Evolutionary conservation across 2,797 vertebrate genomes (phyloP), one percentile per base, ranked within the genome.

Genomic region (Spatula versicolor): DNA sequence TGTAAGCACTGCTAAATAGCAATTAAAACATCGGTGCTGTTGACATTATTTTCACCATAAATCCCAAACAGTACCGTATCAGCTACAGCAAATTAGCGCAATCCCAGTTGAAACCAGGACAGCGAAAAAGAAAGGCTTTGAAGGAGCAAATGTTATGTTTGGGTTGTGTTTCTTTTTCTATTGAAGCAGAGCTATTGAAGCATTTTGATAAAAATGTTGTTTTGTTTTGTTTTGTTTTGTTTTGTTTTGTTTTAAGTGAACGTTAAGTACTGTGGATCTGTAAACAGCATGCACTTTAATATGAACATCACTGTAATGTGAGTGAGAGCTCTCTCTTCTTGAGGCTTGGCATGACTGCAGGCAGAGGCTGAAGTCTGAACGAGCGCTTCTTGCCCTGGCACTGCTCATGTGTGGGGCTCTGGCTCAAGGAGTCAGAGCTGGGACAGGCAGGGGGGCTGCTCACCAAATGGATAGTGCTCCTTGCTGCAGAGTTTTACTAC

Each of bases 361-460:
- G 25, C n/a, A 21, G 3, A 22, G 23, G 20, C 35, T 8, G 37
- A 37, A 71, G 58, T 21, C 41, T 37, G 26, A 31, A 9, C 0
- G 1, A 39, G 35, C 12, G 0, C 10, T 14, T 6, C 17, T 31
- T 59, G 16, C 28, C 37, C 39, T 13, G 12, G 46, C 11, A 58
- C 31, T 2, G 3, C 4, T n/a, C 19, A 9, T 33, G 9, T 0
- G 9, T 2, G 2, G 0, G 4, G 12, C 30, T 62, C 22, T 13
- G 15, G 2, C 16, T 11, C 7, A 4, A 22, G 22, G 22, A 26
- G 54, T 77, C 25, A 56, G 50, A 10, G 43, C 46, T 54, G 41
- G 30, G 46, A 14, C 19, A 5, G 18, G 20, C n/a, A n/a, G 10
- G 50, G 10, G 50, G 15, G 43, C 30, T 39, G 73, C 31, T 45